Evolutionary conservation across 1,140 invertebrate species (phyloP).

Genomic region (Muscidifurax raptorellus): DNA sequence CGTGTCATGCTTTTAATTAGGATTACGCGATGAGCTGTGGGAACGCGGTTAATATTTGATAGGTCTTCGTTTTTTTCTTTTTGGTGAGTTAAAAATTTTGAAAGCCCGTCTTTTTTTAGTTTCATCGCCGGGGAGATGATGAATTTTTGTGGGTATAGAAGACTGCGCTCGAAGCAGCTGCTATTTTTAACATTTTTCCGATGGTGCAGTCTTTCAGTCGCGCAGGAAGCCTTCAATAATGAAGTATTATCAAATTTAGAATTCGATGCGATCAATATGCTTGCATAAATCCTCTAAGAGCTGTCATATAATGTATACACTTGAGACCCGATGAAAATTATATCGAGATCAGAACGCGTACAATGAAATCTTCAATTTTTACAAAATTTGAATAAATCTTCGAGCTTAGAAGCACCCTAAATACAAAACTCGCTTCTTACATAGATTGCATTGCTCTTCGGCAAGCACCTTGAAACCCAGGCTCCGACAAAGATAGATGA

Average conservation of each 20-base stretch:
- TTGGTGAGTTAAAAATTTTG: too few relatives aligned
- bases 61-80: neutral
- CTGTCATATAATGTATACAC: too few relatives aligned
- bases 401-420: neutral
- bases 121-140: too few relatives aligned
- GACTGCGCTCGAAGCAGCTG: too few relatives aligned
- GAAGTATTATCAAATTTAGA: neutral
- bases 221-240: neutral
- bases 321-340: neutral
- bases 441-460: too few relatives aligned
- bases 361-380: too few relatives aligned
- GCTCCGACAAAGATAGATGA: neutral
- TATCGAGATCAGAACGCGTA: too few relatives aligned
- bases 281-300: too few relatives aligned
- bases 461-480: neutral
- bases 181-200: too few relatives aligned
- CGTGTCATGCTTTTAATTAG: constrained; percentile 1
- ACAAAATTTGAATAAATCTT: neutral
- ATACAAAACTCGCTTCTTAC: neutral
- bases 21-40: neutral
- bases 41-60: neutral
- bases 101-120: neutral
- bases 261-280: too few relatives aligned
- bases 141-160: too few relatives aligned
- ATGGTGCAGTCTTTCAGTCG: too few relatives aligned